Percentiles rank a stretch among this genome's conserved stretches.
phyloP scores from a whole-genome alignment of 2,888 invertebrate species.

The Koerneria pararmatus region DNA sequence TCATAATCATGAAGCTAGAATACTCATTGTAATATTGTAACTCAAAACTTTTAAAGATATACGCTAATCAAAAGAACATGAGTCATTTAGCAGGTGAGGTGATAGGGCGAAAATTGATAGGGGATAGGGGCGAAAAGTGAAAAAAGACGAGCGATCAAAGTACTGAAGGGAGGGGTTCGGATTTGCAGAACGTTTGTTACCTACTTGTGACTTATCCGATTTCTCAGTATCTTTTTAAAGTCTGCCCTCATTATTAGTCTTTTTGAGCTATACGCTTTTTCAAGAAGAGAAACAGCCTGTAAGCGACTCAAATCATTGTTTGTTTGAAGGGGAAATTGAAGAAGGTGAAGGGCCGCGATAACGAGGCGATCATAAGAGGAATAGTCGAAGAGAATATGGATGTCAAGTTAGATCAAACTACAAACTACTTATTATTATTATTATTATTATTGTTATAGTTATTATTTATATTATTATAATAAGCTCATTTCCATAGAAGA shows the following conservation, averaged over 20 bases:
- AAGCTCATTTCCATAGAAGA: too few relatives aligned
- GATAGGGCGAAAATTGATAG: too few relatives aligned
- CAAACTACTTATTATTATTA: too few relatives aligned
- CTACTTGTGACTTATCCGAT: background rate
- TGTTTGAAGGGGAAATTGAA: constrained; percentile 47
- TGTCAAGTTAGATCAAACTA: constrained; percentile 70
- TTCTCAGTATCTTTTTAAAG: background rate
- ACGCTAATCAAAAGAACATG: too few relatives aligned
- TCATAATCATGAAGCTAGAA: background rate
- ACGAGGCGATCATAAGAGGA: constrained; percentile 75
- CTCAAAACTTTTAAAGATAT: too few relatives aligned
- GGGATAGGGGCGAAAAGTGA: too few relatives aligned
- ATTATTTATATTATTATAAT: background rate
- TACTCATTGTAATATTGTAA: too few relatives aligned
- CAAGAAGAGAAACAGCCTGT: constrained; percentile 28
- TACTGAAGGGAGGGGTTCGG: background rate
- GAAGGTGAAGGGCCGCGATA: constrained; percentile 67
- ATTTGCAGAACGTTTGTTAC: background rate
- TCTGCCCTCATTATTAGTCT: background rate
- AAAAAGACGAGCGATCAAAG: too few relatives aligned
- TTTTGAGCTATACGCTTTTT: background rate
- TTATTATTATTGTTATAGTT: constrained; percentile 2
- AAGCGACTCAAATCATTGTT: constrained; percentile 26
- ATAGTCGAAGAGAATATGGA: constrained; percentile 89
- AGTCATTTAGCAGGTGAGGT: too few relatives aligned